phyloP scores from a whole-genome alignment of 1,140 invertebrate species.

The Sycobia sp. region DNA sequence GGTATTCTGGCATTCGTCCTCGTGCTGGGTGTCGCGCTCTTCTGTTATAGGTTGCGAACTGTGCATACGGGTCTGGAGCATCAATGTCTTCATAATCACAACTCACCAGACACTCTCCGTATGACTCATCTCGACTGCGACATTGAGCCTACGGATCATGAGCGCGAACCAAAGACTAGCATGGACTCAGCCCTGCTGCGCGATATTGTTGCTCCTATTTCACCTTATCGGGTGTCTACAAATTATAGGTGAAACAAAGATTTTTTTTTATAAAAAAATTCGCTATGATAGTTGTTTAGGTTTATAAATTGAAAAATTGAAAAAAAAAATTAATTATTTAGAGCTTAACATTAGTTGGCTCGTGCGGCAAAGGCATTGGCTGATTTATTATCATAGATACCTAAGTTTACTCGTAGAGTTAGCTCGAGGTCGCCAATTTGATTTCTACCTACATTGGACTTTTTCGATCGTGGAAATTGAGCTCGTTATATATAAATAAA shows the following conservation, averaged over 20 bases:
- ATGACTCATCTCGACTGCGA: conserved; percentile 58
- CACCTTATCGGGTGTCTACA: conserved; percentile 85
- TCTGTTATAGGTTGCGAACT: conserved; percentile 66
- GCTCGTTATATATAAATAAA: too few species aligned
- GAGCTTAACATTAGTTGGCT: too few species aligned
- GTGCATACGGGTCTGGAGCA: conserved; percentile 56
- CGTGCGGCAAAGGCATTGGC: too few species aligned
- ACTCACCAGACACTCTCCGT: conserved; percentile 53
- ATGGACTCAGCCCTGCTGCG: conserved; percentile 66
- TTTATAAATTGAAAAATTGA: too few species aligned
- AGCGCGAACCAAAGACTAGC: conserved; percentile 55
- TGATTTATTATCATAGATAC: too few species aligned
- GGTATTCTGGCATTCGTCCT: conserved; percentile 69
- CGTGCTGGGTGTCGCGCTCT: conserved; percentile 67
- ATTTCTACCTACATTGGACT: too few species aligned
- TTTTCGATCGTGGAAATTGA: too few species aligned
- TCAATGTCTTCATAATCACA: conserved; percentile 56
- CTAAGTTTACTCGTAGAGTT: too few species aligned
- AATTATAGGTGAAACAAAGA: conserved; percentile 63
- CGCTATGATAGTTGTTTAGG: too few species aligned
- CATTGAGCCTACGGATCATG: conserved; percentile 49
- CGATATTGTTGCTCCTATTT: conserved; percentile 71
- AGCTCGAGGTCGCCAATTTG: too few species aligned
- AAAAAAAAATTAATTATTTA: too few species aligned
- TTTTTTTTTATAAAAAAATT: too few species aligned